Base-by-base conservation (phyloP, 2,113 vertebrate species). In the Pomatostomus ruficeps region DNA sequence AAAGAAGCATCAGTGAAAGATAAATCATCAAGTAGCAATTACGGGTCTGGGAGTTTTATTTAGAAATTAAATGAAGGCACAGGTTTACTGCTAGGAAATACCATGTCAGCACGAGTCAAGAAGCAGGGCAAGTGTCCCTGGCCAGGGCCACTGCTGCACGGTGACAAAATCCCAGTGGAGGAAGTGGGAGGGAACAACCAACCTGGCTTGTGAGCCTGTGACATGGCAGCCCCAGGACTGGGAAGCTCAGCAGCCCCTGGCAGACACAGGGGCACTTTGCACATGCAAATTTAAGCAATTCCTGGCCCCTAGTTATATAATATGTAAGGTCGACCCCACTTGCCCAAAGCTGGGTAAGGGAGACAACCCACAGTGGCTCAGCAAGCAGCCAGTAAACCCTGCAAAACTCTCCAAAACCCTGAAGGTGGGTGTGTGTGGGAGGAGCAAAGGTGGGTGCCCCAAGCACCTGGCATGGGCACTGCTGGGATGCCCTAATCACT, bases 51-150 rank as follows among this genome's bases (percentile, higher is more conserved):
- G 73, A 93, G 94, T 88, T 96, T 94, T 93, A 95, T 92, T 96
- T 96, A 91, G 91, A 88, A 94, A 93, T 95, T 46, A 91, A 91
- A 92, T 21, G 57, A 91, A 87, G 59, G 79, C 11, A 2, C 2
- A 9, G 28, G 72, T 93, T 96, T 96, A 96, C 80, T 89, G 85
- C 85, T 87, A 91, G 89, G 96, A 92, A 96, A 89, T 36, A 70
- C 9, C 74, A n/a, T 23, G 61, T 88, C 85, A 88, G 82, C 90
- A 78, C 2, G 3, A 80, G 88, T 67, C 0, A 1, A 67, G 68
- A 2, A 7, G 43, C 88, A 91, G 74, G 77, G 78, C 77, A 83
- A 65, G 63, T 12, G 31, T 16, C 73, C 61, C 36, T 25, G n/a
- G 68, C 59, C 70, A 67, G 6, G 4, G 63, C 71, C 4, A 4